phyloP scores from a whole-genome alignment of 2,888 invertebrate species.

The Heliconius ismenius region DNA sequence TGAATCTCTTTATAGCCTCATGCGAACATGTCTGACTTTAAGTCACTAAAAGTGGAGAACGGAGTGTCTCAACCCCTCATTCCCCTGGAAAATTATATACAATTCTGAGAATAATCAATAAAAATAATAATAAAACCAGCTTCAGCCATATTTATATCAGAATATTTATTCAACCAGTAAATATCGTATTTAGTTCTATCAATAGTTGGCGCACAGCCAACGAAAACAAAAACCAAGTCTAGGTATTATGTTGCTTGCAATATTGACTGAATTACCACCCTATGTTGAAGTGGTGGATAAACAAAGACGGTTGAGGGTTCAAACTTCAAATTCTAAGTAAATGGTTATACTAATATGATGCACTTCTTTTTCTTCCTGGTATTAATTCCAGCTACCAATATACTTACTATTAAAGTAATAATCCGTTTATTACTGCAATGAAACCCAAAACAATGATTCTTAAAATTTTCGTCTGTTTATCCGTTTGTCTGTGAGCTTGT shows the following conservation, averaged over 20 bases:
- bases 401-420: too few relatives aligned
- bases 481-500: too few relatives aligned
- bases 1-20: too few relatives aligned
- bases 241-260: constrained; percentile 5
- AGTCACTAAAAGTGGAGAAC: too few relatives aligned
- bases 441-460: too few relatives aligned
- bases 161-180: not conserved
- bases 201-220: constrained; percentile 11
- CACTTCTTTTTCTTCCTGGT: too few relatives aligned
- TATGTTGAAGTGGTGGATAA: not conserved
- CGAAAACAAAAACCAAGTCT: constrained; percentile 14
- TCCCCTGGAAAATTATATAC: too few relatives aligned
- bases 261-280: not conserved
- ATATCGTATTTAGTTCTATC: constrained; percentile 21
- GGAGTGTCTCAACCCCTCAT: too few relatives aligned
- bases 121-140: constrained; percentile 2
- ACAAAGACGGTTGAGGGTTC: not conserved
- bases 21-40: too few relatives aligned
- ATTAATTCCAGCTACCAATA: too few relatives aligned
- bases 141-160: not conserved
- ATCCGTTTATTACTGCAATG: too few relatives aligned
- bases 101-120: not conserved
- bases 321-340: not conserved
- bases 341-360: not conserved
- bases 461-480: too few relatives aligned